Evolutionary conservation across 2,888 invertebrate species (phyloP), one percentile per base, ranked within the genome.

Genomic region (Boloria selene): DNA sequence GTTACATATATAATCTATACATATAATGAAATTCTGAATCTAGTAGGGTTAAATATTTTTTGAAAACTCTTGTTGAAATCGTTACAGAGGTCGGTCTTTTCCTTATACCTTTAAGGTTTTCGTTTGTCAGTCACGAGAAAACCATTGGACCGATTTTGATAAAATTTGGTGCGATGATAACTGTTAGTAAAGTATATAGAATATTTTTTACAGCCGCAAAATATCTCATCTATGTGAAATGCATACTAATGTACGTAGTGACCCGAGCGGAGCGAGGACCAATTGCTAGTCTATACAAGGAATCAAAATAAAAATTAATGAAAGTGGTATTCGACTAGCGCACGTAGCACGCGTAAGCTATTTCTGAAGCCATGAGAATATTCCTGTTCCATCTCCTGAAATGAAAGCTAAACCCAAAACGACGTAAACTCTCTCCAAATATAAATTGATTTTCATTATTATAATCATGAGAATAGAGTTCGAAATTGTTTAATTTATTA

Each of bases 281-380:
- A n/a, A n/a, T n/a, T n/a, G n/a, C n/a, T n/a, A n/a, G n/a, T n/a
- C 50, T 59, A 14, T 59, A 50, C 49, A 59, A 50, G 59, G 59
- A 16, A 50, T 38, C 17, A 38, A 49, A 59, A 59, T 50, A 59
- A 59, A 59, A 59, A 59, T 59, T 14, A 38, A 49, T 50, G 31
- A 16, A 3, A 59, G 2, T 45, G 56, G 56, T 59, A 59, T 59
- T 59, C 59, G 49, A 49, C 4, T 44, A 62, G 50, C 55, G 44
- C 62, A 62, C 52, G 62, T 61, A 66, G 7, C 64, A 38, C 61
- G 64, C 61, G 61, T 62, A 49, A 67, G 58, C 83, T 87, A 87
- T 87, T 87, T 86, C 80, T 79, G 85, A 81, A 75, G 76, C 77
- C 79, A 82, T 79, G 82, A 81, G 82, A 83, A 85, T 86, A 87